Percentiles rank a stretch among this genome's conserved stretches.
Conservation (phyloP, 2,797 vertebrate species). For the Enteromius unitaeniatus region DNA sequence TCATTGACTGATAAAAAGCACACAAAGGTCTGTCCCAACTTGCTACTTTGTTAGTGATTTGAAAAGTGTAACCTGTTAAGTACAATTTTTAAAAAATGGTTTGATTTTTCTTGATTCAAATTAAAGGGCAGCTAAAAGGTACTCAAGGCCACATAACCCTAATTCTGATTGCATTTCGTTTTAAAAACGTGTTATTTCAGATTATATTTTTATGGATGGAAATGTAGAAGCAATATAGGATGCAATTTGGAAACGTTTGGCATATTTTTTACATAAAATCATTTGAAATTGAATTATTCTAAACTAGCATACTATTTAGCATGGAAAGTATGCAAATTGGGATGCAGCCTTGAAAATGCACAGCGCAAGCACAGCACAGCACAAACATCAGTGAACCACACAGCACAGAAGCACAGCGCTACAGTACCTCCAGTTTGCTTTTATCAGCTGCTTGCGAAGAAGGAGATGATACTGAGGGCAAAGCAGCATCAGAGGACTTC, state of each 20-base stretch:
- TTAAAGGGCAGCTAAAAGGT: neutral
- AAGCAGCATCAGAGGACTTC: conserved; percentile 87
- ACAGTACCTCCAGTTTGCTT: conserved; percentile 89
- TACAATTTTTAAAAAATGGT: neutral
- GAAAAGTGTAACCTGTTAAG: neutral
- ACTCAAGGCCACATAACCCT: neutral
- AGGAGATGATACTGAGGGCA: conserved; percentile 85
- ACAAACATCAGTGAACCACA: conserved; percentile 39
- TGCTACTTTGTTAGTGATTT: neutral
- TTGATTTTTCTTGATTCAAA: neutral
- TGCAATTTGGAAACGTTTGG: neutral
- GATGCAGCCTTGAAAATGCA: conserved; percentile 17
- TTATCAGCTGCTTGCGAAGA: conserved; percentile 88
- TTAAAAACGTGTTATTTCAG: neutral
- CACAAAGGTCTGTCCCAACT: neutral
- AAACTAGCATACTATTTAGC: neutral
- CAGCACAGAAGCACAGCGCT: conserved; percentile 22
- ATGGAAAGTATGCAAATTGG: neutral
- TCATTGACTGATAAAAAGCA: neutral
- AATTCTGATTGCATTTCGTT: neutral
- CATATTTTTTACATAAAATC: neutral
- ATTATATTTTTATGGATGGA: neutral
- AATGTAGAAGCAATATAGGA: neutral
- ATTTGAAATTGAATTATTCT: neutral
- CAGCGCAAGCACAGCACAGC: conserved; percentile 25